Base-by-base conservation (phyloP, 1,140 invertebrate genomes). In the Aphelinus atriplicis region DNA sequence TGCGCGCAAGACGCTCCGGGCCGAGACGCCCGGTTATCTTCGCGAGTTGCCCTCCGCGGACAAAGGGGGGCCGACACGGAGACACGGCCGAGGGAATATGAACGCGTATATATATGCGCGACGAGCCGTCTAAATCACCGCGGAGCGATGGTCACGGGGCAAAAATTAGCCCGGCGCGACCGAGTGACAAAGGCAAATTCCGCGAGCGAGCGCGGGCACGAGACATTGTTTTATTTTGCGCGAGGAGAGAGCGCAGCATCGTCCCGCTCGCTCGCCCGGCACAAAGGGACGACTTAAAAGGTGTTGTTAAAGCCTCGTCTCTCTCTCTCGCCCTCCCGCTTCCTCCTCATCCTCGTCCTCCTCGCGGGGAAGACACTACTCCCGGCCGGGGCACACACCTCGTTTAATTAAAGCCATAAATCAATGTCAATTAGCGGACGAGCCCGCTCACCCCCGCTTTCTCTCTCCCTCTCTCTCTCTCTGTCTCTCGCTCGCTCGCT, bases 341-440 rank as follows among this genome's bases (percentile, higher is more conserved):
- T 10, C 10, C 53, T 55, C 53, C 10, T 10, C 10, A 5, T 55
- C 10, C 5, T 5, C 26, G 26, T 26, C 26, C 26, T 26, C 62
- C 70, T 68, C 74, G 63, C 69, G 77, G 80, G 80, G 81, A 85
- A 84, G 81, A 84, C 84, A 84, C 80, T 79, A 78, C 83, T 81
- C 79, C 58, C 43, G 65, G 63, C 80, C 81, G 79, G 80, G 9
- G 42, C 56, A 42, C 63, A 48, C 82, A 80, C 79, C 82, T 82
- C 76, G 77, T 85, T 86, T 87, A 86, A 87, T 87, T 87, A 86
- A 87, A 87, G 78, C 79, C 84, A 86, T 87, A 84, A 86, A 86
- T 87, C 86, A 87, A 84, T 85, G 85, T 85, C 85, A 87, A 85
- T 87, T 86, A 75, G 67, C 66, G 43, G 53, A 4, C 26, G 65